Evolutionary conservation across 2,113 vertebrate genomes (phyloP).

Genomic region (Choloepus hoffmanni): DNA sequence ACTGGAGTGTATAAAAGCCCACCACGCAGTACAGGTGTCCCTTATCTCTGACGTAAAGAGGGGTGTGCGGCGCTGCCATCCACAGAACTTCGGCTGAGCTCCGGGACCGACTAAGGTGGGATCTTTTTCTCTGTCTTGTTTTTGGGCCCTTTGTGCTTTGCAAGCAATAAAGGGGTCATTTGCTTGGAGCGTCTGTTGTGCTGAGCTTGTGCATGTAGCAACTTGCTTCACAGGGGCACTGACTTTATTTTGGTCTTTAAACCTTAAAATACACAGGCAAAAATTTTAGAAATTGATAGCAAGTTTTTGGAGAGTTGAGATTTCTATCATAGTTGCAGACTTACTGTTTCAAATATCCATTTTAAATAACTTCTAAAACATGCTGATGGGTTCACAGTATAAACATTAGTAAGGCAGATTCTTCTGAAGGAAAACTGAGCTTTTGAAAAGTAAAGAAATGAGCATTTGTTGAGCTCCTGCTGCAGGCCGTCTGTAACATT

Average conservation of each 20-base stretch:
- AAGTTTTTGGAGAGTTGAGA: not conserved
- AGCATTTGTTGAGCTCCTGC: not conserved
- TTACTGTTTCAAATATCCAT: not conserved
- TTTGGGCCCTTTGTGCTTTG: too few species aligned
- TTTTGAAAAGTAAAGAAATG: not conserved
- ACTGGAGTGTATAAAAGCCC: too few species aligned
- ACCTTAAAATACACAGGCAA: not conserved
- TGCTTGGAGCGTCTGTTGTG: too few species aligned
- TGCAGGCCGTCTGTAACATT: not conserved
- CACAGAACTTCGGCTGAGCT: too few species aligned
- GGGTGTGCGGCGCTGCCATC: too few species aligned
- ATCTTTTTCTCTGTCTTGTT: too few species aligned
- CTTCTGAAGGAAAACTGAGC: not conserved
- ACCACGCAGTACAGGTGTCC: too few species aligned
- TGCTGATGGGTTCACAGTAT: not conserved
- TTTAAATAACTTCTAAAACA: not conserved
- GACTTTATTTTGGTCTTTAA: not conserved
- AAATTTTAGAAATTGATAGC: not conserved
- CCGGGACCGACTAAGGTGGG: too few species aligned
- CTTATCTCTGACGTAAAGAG: too few species aligned
- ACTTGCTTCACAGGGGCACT: not conserved
- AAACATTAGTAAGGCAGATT: not conserved
- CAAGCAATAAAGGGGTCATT: too few species aligned
- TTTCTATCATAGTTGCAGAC: not conserved
- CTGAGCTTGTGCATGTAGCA: too few species aligned